Evolutionary conservation across 1,140 invertebrate genomes (phyloP).

Genomic region (Brachionus plicatilis): DNA sequence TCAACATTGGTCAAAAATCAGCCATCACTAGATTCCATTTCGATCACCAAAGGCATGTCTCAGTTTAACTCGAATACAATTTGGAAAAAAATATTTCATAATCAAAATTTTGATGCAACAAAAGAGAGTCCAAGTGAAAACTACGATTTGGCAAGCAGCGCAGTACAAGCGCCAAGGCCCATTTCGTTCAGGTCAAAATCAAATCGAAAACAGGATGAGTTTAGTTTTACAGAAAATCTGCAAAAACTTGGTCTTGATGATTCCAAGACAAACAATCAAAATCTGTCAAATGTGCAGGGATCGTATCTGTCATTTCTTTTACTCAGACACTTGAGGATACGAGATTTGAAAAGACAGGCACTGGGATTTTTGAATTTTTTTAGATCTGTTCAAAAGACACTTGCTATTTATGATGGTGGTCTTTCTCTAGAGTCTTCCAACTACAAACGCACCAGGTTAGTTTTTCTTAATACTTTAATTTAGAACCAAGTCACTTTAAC

Average conservation of each 20-base stretch:
- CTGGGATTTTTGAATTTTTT: conserved; percentile 55
- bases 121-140: not conserved
- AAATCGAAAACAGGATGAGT: conserved; percentile 21
- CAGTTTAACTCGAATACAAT: conserved; percentile 45
- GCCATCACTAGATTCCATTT: conserved; percentile 43
- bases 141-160: not conserved
- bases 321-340: conserved; percentile 51
- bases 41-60: conserved; percentile 46
- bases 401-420: conserved; percentile 55
- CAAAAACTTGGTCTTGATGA: conserved; percentile 52
- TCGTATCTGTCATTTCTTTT: conserved; percentile 52
- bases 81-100: conserved; percentile 49
- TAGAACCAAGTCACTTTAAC: not conserved
- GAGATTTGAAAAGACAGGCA: conserved; percentile 51
- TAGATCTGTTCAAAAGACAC: conserved; percentile 54
- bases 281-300: conserved; percentile 49
- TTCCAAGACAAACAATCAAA: conserved; percentile 48
- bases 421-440: conserved; percentile 47
- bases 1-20: conserved; percentile 47
- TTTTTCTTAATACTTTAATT: no score
- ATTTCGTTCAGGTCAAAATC: conserved; percentile 15
- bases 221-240: conserved; percentile 35
- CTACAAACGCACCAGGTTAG: conserved; percentile 41
- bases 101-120: conserved; percentile 5
- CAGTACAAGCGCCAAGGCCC: not conserved